A percentile compares a stretch with the other conserved stretches of the same genome.
These are phyloP conservation scores for Leptodirus hochenwartii DNA, from an alignment of 2,888 invertebrate species.

Conservation along the genomic window DNA sequence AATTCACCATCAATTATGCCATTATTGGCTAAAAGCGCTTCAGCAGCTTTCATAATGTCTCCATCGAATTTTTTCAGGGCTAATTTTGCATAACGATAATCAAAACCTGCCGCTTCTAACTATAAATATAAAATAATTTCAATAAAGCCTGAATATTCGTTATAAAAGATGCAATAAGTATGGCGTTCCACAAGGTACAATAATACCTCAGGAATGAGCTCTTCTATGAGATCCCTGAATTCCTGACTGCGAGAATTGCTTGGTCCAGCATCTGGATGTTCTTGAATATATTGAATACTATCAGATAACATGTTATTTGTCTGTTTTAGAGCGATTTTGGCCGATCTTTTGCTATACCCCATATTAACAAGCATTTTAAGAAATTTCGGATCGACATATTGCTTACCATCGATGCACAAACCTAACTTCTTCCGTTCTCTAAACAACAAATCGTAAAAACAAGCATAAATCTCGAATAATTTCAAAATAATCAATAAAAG, in stretches of 20 bases:
- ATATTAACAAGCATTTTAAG: conserved; percentile 39
- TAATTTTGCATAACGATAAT: conserved; percentile 28
- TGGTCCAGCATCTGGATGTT: conserved; percentile 31
- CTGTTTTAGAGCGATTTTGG: conserved; percentile 40
- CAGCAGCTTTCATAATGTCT: conserved; percentile 37
- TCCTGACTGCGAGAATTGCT: conserved; percentile 25
- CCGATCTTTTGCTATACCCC: conserved; percentile 45
- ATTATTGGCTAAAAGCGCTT: conserved; percentile 32
- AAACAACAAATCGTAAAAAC: too few species aligned
- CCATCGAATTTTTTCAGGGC: conserved; percentile 37
- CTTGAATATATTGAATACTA: conserved; percentile 44
- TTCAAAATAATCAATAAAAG: too few species aligned
- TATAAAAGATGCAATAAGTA: conserved; percentile 4
- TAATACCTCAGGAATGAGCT: conserved; percentile 22
- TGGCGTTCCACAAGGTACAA: not conserved
- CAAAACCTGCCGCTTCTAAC: conserved; percentile 43
- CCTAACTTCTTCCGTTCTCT: conserved; percentile 35
- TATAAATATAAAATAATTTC: conserved; percentile 15
- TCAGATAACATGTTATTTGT: conserved; percentile 49
- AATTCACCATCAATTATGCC: conserved; percentile 21
- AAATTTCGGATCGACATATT: conserved; percentile 31
- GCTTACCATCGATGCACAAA: conserved; percentile 38
- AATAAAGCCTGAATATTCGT: not conserved
- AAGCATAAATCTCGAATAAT: too few species aligned
- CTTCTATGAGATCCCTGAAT: conserved; percentile 20